These are phyloP conservation scores for Luffia ferchaultella DNA, from an alignment of 2,888 invertebrate species.

Conservation along the genomic window DNA sequence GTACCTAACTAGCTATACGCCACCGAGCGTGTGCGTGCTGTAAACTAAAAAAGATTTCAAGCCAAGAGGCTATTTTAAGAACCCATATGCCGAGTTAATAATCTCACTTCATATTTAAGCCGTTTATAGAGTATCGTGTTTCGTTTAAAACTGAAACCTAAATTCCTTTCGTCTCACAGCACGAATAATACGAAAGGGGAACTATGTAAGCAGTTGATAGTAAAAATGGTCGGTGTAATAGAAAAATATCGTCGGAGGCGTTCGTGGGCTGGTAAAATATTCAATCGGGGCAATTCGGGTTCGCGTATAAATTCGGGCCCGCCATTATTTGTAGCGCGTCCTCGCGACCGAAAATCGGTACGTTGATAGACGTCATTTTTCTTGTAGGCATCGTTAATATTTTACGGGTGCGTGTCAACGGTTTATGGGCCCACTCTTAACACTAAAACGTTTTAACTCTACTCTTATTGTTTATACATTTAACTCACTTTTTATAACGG, in stretches of 20 bases:
- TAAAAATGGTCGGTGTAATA: slow-evolving; percentile 60
- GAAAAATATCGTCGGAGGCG: slow-evolving; percentile 61
- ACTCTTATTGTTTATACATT: slow-evolving; percentile 65
- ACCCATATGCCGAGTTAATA: no score
- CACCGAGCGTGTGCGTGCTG: no score
- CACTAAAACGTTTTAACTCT: slow-evolving; percentile 63
- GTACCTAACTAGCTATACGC: no score
- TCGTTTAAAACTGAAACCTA: no score
- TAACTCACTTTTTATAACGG: no score
- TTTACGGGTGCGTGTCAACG: slow-evolving; percentile 64
- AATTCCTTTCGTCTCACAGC: slow-evolving; percentile 23
- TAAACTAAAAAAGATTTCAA: no score
- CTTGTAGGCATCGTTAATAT: slow-evolving; percentile 64
- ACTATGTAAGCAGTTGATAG: slow-evolving; percentile 64
- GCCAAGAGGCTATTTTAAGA: no score
- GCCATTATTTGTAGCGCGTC: slow-evolving; percentile 61
- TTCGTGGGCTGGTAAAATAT: slow-evolving; percentile 64
- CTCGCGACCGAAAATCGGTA: slow-evolving; percentile 60
- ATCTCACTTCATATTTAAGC: no score
- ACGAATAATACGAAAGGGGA: slow-evolving; percentile 57
- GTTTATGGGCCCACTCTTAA: slow-evolving; percentile 63
- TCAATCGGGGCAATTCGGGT: slow-evolving; percentile 63
- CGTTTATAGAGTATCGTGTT: no score
- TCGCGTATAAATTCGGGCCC: slow-evolving; percentile 59
- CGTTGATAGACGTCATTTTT: slow-evolving; percentile 64